Percentiles rank a stretch among this genome's conserved stretches.
phyloP scores from a whole-genome alignment of 2,797 vertebrate genomes.

The Platyrinchus mystaceus region DNA sequence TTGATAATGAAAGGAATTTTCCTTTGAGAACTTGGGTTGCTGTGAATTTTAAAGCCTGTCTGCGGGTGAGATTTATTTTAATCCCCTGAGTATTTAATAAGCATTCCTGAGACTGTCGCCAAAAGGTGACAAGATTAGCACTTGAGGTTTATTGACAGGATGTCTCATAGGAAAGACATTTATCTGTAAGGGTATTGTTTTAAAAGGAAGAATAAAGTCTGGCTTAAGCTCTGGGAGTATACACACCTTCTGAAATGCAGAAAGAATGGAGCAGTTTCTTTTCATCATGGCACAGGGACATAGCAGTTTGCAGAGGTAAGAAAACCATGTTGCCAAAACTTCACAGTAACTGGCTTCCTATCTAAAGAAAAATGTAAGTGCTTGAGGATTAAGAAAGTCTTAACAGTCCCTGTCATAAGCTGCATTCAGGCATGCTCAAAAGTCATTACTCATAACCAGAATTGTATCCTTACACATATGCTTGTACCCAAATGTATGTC shows the following conservation, averaged over 20 bases:
- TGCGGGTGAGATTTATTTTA: constrained; percentile 76
- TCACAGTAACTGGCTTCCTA: not conserved
- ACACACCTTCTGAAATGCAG: constrained; percentile 16
- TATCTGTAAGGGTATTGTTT: constrained; percentile 51
- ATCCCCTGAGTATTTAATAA: constrained; percentile 75
- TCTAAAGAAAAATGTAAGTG: not conserved
- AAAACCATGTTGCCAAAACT: constrained; percentile 16
- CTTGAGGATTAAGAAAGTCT: not conserved
- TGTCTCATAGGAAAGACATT: constrained; percentile 53
- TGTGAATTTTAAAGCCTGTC: constrained; percentile 70
- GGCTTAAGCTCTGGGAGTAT: constrained; percentile 34
- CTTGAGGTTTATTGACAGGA: constrained; percentile 67
- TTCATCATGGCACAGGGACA: not conserved
- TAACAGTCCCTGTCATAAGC: not conserved
- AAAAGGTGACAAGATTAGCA: constrained; percentile 74
- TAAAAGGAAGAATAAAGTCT: constrained; percentile 28
- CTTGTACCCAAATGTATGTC: not conserved
- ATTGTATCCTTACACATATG: not conserved
- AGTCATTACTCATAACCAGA: not conserved
- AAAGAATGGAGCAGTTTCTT: constrained; percentile 6
- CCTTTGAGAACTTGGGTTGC: constrained; percentile 61
- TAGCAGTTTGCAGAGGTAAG: not conserved
- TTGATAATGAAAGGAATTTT: constrained; percentile 74
- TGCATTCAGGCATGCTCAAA: not conserved
- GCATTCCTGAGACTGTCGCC: constrained; percentile 70